Evolutionary conservation across 2,888 invertebrate species (phyloP).

Genomic region (Pomacea canaliculata): DNA sequence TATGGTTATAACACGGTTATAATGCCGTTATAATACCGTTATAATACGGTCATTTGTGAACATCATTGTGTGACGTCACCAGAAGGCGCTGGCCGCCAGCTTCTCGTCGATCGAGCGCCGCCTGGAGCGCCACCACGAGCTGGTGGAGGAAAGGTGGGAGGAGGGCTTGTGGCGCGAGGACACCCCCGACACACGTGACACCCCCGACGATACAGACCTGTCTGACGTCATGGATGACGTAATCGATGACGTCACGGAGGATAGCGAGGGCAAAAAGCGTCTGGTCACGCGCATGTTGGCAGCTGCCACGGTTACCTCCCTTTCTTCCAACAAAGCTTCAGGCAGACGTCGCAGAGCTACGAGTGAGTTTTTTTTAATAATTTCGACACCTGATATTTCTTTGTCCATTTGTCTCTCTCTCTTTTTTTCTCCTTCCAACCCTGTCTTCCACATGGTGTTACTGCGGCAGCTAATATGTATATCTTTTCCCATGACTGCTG

Average conservation of each 20-base stretch:
- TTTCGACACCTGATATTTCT: too few relatives aligned
- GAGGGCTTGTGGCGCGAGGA: slow-evolving; percentile 35
- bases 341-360: slow-evolving; percentile 21
- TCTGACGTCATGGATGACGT: slow-evolving; percentile 13
- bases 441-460: too few relatives aligned
- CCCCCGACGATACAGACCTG: slow-evolving; percentile 1
- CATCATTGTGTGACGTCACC: background rate
- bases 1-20: too few relatives aligned
- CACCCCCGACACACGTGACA: slow-evolving; percentile 5
- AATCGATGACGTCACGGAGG: slow-evolving; percentile 20
- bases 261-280: slow-evolving; percentile 16
- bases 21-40: too few relatives aligned
- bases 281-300: slow-evolving; percentile 18
- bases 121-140: slow-evolving; percentile 30
- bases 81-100: slow-evolving; percentile 28
- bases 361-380: slow-evolving; percentile 8
- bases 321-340: background rate
- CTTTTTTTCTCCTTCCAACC: too few relatives aligned
- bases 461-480: too few relatives aligned
- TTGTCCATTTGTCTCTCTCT: too few relatives aligned
- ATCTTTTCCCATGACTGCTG: too few relatives aligned
- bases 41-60: too few relatives aligned
- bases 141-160: slow-evolving; percentile 30
- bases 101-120: slow-evolving; percentile 30
- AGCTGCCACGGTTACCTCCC: background rate